Conservation (phyloP, 1,140 invertebrate genomes). For the Amphibalanus amphitrite region DNA sequence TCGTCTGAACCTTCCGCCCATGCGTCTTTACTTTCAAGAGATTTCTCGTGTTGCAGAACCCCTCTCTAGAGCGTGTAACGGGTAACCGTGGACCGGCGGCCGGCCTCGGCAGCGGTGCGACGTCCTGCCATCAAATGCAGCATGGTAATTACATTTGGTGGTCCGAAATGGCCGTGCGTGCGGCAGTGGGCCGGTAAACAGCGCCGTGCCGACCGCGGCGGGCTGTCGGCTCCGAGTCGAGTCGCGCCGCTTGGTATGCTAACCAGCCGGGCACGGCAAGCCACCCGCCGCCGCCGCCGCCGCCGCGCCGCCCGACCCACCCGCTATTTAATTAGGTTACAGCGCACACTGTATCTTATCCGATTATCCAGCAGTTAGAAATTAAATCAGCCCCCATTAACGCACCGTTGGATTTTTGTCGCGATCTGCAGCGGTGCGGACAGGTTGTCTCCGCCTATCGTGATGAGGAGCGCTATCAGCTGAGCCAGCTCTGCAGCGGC, state of each 20-base stretch:
- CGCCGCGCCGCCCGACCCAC: no score
- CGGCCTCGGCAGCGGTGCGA: no score
- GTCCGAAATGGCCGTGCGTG: not conserved
- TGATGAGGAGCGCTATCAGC: not conserved
- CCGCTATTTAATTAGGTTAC: not conserved
- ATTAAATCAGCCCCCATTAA: not conserved
- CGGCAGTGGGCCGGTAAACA: not conserved
- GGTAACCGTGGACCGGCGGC: no score
- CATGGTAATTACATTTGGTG: not conserved
- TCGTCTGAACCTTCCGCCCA: no score
- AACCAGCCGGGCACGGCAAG: not conserved
- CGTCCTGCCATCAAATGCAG: not conserved
- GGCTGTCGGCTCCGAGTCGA: no score
- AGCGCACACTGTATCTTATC: not conserved
- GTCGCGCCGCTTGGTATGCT: not conserved
- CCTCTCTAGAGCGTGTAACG: no score
- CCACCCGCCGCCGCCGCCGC: no score
- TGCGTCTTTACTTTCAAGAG: no score
- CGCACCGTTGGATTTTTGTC: not conserved
- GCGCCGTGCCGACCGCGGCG: no score
- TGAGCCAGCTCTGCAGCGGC: no score
- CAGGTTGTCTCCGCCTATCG: not conserved
- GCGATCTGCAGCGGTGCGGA: not conserved
- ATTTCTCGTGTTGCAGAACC: no score
- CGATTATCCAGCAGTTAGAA: not conserved